These are phyloP conservation scores for Acipenser ruthenus DNA, from an alignment of 2,797 vertebrate species.

Conservation along the genomic window DNA sequence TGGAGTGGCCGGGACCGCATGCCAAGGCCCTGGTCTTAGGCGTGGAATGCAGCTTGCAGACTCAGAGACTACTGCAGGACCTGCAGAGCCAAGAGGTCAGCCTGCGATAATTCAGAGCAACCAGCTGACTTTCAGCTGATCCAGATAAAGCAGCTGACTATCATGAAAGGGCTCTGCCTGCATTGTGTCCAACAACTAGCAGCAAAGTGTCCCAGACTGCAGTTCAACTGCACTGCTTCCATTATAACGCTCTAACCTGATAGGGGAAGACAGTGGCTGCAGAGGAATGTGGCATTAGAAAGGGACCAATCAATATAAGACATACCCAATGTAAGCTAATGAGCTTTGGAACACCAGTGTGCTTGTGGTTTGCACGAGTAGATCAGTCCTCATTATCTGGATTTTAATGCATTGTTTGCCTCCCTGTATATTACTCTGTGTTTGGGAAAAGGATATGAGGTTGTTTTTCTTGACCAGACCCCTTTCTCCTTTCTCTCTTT, in stretches of 20 bases:
- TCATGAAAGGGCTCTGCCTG: slow-evolving; percentile 15
- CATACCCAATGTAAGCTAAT: too few relatives aligned
- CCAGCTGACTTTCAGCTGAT: slow-evolving; percentile 34
- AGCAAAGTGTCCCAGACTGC: not conserved
- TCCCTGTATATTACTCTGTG: too few relatives aligned
- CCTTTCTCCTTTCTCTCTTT: too few relatives aligned
- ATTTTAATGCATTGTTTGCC: too few relatives aligned
- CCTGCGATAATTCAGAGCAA: slow-evolving; percentile 10
- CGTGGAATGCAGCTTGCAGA: slow-evolving; percentile 3
- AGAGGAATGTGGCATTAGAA: too few relatives aligned
- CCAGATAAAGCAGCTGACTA: not conserved
- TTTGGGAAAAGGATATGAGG: too few relatives aligned
- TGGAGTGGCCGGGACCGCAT: not conserved
- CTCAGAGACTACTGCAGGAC: not conserved
- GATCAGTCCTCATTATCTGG: too few relatives aligned
- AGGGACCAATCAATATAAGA: too few relatives aligned
- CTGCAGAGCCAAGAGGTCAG: not conserved
- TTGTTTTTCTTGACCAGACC: too few relatives aligned
- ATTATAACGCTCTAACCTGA: not conserved
- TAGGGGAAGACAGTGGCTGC: too few relatives aligned
- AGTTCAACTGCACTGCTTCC: slow-evolving; percentile 2
- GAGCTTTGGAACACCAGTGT: too few relatives aligned
- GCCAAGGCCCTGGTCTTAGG: not conserved
- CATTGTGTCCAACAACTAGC: slow-evolving; percentile 3
- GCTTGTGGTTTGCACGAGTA: too few relatives aligned